Conservation (phyloP, 2,113 vertebrate genomes). For the Vulpes ferrilata region DNA sequence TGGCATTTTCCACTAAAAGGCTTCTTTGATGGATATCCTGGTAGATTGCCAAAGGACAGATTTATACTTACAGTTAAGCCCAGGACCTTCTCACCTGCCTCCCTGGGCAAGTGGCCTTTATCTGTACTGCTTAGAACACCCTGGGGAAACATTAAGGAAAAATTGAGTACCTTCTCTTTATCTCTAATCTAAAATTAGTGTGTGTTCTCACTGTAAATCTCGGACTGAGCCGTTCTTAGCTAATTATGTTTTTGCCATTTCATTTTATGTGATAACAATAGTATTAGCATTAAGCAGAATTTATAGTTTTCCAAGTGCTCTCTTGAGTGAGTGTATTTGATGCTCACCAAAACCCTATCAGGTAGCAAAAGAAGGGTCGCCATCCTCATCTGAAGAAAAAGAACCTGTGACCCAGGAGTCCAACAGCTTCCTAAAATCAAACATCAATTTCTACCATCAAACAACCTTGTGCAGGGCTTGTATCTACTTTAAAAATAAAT, state of each 20-base stretch:
- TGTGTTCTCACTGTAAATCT: conserved; percentile 14
- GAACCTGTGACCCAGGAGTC: not conserved
- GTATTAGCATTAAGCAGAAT: not conserved
- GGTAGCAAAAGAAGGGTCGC: not conserved
- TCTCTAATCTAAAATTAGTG: conserved; percentile 63
- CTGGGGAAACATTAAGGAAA: conserved; percentile 20
- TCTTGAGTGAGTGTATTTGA: not conserved
- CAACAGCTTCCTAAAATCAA: not conserved
- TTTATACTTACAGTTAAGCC: not conserved
- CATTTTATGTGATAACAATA: conserved; percentile 60
- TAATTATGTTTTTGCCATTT: conserved; percentile 52
- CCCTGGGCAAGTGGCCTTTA: not conserved
- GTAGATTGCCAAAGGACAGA: not conserved
- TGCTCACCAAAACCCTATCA: not conserved
- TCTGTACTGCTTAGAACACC: conserved; percentile 31
- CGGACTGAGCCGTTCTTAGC: not conserved
- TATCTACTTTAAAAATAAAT: not conserved
- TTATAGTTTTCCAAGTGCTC: conserved; percentile 18
- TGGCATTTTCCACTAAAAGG: not conserved
- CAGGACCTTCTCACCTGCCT: not conserved
- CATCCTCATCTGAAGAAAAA: not conserved
- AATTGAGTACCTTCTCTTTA: conserved; percentile 5
- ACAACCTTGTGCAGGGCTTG: not conserved
- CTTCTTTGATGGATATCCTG: not conserved
- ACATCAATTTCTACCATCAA: not conserved